Percentiles rank a stretch among this genome's conserved stretches.
Evolutionary conservation across 2,113 vertebrate species (phyloP).

Genomic region (Arenaria interpres): DNA sequence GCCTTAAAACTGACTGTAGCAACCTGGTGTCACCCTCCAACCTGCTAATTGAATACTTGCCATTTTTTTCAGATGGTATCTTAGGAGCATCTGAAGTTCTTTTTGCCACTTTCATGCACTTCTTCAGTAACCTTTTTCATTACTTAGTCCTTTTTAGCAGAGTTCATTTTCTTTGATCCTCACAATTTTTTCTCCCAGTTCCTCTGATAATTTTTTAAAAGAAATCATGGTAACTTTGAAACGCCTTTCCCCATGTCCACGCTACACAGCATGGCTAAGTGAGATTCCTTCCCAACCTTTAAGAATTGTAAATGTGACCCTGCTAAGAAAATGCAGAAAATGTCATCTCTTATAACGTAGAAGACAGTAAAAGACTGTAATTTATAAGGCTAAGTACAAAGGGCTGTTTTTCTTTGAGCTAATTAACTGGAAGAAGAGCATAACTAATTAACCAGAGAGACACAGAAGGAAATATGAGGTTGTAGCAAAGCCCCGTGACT

Average conservation of each 20-base stretch:
- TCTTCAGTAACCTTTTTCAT: slow-evolving; percentile 39
- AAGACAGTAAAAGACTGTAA: slow-evolving; percentile 7
- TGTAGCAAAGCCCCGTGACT: background rate
- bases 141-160: slow-evolving; percentile 41
- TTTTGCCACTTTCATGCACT: background rate
- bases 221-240: slow-evolving; percentile 12
- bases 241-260: background rate
- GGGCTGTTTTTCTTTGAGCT: slow-evolving; percentile 55
- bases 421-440: slow-evolving; percentile 57
- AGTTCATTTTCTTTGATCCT: slow-evolving; percentile 47
- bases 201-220: slow-evolving; percentile 41
- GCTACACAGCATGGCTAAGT: background rate
- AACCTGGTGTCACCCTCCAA: background rate
- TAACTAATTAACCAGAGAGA: slow-evolving; percentile 58
- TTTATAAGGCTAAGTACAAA: slow-evolving; percentile 55
- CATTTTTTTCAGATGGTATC: background rate
- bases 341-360: background rate
- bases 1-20: background rate
- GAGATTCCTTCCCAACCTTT: background rate
- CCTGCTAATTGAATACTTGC: background rate
- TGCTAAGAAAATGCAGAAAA: background rate
- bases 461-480: background rate
- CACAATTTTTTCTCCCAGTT: background rate
- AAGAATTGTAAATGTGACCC: slow-evolving; percentile 53
- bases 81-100: background rate